Conservation (phyloP, 2,113 vertebrate species). For the Aplodontia rufa region DNA sequence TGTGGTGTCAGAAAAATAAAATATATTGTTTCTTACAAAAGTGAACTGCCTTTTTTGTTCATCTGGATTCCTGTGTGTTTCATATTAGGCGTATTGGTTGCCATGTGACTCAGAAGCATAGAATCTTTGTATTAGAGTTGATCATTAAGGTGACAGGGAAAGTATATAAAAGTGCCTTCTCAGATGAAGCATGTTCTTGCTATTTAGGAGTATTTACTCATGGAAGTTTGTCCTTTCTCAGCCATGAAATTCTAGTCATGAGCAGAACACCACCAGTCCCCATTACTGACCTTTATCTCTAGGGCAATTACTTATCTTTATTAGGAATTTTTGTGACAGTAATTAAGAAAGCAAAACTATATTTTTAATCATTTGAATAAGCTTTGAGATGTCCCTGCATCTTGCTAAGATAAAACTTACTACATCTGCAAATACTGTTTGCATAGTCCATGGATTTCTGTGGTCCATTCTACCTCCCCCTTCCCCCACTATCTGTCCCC, state of each 20-base stretch:
- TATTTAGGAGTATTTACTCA: neutral
- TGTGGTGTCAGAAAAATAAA: constrained; percentile 99
- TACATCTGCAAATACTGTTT: neutral
- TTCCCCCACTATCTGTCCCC: accelerated
- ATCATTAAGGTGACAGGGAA: neutral
- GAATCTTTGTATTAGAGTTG: too few relatives aligned
- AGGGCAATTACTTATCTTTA: neutral
- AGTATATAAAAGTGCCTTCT: neutral
- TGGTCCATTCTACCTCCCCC: neutral
- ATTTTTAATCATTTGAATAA: neutral
- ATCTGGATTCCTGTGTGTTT: neutral
- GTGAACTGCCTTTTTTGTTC: constrained; percentile 66
- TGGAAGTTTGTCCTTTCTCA: neutral
- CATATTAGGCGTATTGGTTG: neutral
- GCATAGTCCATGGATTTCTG: neutral
- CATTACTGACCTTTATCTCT: neutral
- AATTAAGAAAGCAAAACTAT: neutral
- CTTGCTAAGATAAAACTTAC: neutral
- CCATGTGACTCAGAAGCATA: neutral
- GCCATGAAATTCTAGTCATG: neutral
- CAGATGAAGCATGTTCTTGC: neutral
- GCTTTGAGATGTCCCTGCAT: neutral
- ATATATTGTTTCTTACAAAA: constrained; percentile 99
- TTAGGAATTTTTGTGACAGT: neutral
- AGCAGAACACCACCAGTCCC: neutral